Base-by-base conservation (phyloP, 2,888 invertebrate genomes). In the Calliopum simillimum region DNA sequence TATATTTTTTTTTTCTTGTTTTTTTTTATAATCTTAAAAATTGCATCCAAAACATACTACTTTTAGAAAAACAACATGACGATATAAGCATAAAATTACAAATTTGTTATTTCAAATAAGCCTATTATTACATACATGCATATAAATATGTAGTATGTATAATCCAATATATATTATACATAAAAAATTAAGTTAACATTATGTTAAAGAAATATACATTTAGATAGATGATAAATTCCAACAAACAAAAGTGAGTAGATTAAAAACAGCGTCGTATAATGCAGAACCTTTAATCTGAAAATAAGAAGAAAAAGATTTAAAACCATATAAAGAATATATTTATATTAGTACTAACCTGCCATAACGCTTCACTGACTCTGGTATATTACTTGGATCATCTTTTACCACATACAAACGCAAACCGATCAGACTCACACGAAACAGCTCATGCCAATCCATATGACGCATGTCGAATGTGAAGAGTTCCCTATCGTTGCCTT, bases 321-420 rank as follows among this genome's bases (percentile, higher is more conserved):
- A 33, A 5, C 43, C 16, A 53, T 67, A 56, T 47, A 53, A 21
- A 43, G 14, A 59, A 51, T 23, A 58, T 59, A 56, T 19, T n/a
- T 21, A 49, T 14, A 21, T 49, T 3, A 70, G 5, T 51, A 41
- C 16, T 16, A 43, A 92, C 93, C 91, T 91, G 84, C 87, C 89
- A 86, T 90, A 88, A 78, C 89, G 90, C 62, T 87, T 88, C 78
- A 88, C 88, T 70, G 94, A 92, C 21, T 89, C 88, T 6, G 91
- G 90, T 68, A 95, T 85, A 2, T 91, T 92, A 68, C 89, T 89
- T 58, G 92, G 89, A 78, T 92, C 90, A 77, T 97, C 96, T 80
- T 96, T 95, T 76, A 95, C 89, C 66, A 96, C 87, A 82, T 93
- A 94, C 69, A 90, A 85, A 69, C 95, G 88, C 68, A 95, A 89